Evolutionary conservation across 1,140 invertebrate species (phyloP), one percentile per base, ranked within the genome.

Genomic region (Anoplolepis gracilipes): DNA sequence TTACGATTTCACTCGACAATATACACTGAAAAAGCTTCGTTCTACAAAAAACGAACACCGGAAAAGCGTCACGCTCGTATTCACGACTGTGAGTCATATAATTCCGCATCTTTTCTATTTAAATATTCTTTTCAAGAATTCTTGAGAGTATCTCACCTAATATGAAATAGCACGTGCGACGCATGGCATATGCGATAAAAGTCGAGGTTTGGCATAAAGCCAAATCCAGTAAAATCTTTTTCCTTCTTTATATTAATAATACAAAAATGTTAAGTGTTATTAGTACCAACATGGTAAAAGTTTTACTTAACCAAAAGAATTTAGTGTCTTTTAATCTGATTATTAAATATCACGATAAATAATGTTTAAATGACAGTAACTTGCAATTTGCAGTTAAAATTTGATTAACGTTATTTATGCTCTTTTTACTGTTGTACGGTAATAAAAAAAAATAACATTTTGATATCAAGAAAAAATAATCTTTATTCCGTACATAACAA

Each of bases 61-160:
- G 57, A 81, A 88, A 77, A 67, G 57, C 49, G 10, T 13, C 59
- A 77, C 61, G 69, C 55, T 75, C 61, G 53, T 86, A 84, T 86
- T 88, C 70, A 82, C 46, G 39, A 88, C 33, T 42, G 22, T 11
- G 53, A 42, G 33, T 4, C 46, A 7, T 69, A 64, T 77, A 82
- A 73, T 57, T 81, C 55, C 53, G 77, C 72, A 67, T 88, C 30
- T 64, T 85, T 62, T 49, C 87, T 69, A 85, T 85, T 77, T 88
- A 84, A 89, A 89, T 88, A 86, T 84, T 77, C 87, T 61, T 88
- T 77, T 70, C 84, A 85, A 42, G 22, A 75, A 72, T n/a, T 36
- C 33, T 33, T 76, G 57, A 73, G 19, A 88, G n/a, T 65, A 59
- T 65, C 49, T 82, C 59, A 69, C 36, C 46, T 19, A 55, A 81